Base-by-base conservation (phyloP, 2,888 invertebrate species). In the Leucozona laternaria region DNA sequence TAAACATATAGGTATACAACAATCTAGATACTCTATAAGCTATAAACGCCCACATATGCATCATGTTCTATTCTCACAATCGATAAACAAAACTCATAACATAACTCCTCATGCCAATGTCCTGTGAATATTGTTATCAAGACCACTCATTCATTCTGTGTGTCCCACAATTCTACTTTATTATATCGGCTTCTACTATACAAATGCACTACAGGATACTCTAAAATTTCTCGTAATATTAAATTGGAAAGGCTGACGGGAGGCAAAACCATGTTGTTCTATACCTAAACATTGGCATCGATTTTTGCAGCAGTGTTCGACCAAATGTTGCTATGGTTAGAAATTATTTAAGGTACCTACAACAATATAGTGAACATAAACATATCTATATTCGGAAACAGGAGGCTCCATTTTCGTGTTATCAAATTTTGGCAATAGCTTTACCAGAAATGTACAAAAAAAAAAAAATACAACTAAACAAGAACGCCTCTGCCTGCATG, bases 321-420 rank as follows among this genome's bases (percentile, higher is more conserved):
- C 83, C 78, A 83, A 83, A 79, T 83, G 83, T 70, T 83, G 73
- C 83, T 68, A 50, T 83, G 82, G 76, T 77, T 71, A 31, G 50
- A 66, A 71, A 72, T 71, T 77, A 58, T 81, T 76, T 81, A 53
- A 71, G 57, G 31, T 57, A 34, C 37, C 37, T 7, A 50, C 37
- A 7, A 15, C 25, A 25, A 25, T 8, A 53, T 25, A 1, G n/a
- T 7, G 8, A 22, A 60, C 15, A 60, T 22, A 60, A 60, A 40
- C n/a, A n/a, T 34, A 17, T 45, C 28, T 20, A 66, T 20, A 66
- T 13, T 48, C 20, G 28, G 57, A 22, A 53, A 20, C 53, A 62
- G 53, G 55, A 43, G 68, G 53, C 45, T 64, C 13, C n/a, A n/a
- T 57, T 57, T 62, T 45, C 68, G n/a, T 75, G 75, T 80, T 80